Percentiles rank a stretch among this genome's conserved stretches.
Evolutionary conservation across 2,797 vertebrate species (phyloP).

Genomic region (Caiman crocodilus): DNA sequence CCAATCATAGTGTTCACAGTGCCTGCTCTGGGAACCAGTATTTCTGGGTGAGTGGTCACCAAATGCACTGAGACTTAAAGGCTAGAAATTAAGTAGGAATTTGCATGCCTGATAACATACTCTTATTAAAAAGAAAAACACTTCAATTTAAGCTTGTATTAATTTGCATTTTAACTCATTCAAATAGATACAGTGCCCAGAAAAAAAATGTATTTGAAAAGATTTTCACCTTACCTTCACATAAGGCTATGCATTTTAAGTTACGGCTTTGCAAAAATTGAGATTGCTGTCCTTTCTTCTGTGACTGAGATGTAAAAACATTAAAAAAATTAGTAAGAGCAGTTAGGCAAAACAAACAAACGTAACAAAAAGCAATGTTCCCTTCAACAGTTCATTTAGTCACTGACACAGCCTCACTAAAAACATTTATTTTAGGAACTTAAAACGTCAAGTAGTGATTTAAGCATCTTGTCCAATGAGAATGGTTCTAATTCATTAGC

Average conservation of each 20-base stretch:
- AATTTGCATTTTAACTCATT: background rate
- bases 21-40: background rate
- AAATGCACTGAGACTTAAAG: background rate
- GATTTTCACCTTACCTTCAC: conserved; percentile 86
- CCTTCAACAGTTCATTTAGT: conserved; percentile 16
- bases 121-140: background rate
- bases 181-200: background rate
- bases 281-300: conserved; percentile 92
- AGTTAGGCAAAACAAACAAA: background rate
- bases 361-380: background rate
- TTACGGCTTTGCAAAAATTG: conserved; percentile 94
- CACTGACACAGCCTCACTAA: background rate
- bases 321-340: conserved; percentile 39
- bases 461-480: background rate
- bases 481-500: background rate
- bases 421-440: background rate
- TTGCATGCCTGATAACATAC: accelerated
- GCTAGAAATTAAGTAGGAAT: background rate
- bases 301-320: conserved; percentile 82
- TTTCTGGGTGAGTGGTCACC: background rate
- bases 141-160: background rate
- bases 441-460: background rate
- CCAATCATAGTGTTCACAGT: background rate
- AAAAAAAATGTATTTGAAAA: background rate
- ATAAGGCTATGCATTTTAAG: conserved; percentile 95